Base-by-base conservation (phyloP, 2,113 vertebrate species). In the Garra rufa region DNA sequence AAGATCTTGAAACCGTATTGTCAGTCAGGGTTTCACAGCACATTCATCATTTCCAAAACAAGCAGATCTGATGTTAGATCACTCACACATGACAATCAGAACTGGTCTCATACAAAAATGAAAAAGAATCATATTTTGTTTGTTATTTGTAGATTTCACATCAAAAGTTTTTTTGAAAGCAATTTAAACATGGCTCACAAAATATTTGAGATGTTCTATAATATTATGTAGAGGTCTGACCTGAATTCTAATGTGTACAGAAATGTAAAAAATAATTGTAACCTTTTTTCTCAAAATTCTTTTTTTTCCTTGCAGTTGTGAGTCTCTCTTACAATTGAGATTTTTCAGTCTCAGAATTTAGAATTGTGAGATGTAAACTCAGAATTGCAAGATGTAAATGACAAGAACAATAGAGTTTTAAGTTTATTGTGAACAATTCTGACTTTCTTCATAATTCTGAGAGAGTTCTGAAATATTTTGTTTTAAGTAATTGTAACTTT, bases 41-140 rank as follows among this genome's bases (percentile, higher is more conserved):
- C 11, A 11, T 57, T 67, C 13, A 26, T 24, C 34, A 55, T 34
- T 79, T 59, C n/a, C 57, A 63, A 63, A 61, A 15, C 13, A 48
- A 19, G n/a, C 48, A 76, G 55, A 78, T 78, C 34, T 78, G 34
- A 76, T 55, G 14, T 38, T 21, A 41, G 34, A 61, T 55, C 10
- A 43, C 26, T 48, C 61, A 48, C 46, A 61, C 1, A 55, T 6
- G 79, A 81, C 79, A 81, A 70, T 81, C 79, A 81, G 63, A 55
- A 43, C 17, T 70, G 38, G 5, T 70, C 38, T 24, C 67, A 24
- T 41, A 1, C 19, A 70, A n/a, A 41, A n/a, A 9, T 8, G 0
- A 69, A 63, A 63, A 15, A 8, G 0, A 8, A 65, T 65, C 6
- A 9, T 34, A 21, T 21, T 52, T 19, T 52, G 50, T 21, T 52